A percentile compares a stretch with the other conserved stretches of the same genome.
phyloP scores from a whole-genome alignment of 2,888 invertebrate species.

The Crepidodera aurea region DNA sequence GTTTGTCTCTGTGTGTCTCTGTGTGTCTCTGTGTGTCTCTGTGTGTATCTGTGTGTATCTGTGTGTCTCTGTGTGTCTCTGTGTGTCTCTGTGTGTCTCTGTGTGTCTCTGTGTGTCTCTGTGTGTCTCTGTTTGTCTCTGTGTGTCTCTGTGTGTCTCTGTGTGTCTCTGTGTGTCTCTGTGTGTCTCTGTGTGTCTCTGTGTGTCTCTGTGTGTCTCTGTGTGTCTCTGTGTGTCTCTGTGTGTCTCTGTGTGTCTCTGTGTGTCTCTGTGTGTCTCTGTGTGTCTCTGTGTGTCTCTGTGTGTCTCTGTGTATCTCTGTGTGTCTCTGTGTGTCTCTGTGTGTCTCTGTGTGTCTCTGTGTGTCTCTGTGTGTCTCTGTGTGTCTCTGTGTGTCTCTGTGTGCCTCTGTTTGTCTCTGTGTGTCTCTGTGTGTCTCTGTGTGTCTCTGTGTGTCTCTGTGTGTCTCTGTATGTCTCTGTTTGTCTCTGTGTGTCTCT shows the following conservation, averaged over 20 bases:
- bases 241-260: background rate
- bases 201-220: background rate
- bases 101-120: background rate
- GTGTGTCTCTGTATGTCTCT: too few relatives aligned
- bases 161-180: background rate
- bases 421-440: too few relatives aligned
- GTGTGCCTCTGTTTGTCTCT: too few relatives aligned
- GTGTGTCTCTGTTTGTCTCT: too few relatives aligned
- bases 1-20: background rate
- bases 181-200: background rate
- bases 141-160: background rate
- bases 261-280: background rate
- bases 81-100: background rate
- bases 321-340: background rate
- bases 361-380: background rate
- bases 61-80: background rate
- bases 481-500: too few relatives aligned
- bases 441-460: too few relatives aligned
- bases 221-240: background rate
- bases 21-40: background rate
- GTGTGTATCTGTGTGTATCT: too few relatives aligned
- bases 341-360: background rate
- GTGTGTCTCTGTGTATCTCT: too few relatives aligned
- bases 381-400: too few relatives aligned
- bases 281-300: background rate